phyloP scores from a whole-genome alignment of 53 echinoderm and acorn worm genomes.

The Crossaster papposus region DNA sequence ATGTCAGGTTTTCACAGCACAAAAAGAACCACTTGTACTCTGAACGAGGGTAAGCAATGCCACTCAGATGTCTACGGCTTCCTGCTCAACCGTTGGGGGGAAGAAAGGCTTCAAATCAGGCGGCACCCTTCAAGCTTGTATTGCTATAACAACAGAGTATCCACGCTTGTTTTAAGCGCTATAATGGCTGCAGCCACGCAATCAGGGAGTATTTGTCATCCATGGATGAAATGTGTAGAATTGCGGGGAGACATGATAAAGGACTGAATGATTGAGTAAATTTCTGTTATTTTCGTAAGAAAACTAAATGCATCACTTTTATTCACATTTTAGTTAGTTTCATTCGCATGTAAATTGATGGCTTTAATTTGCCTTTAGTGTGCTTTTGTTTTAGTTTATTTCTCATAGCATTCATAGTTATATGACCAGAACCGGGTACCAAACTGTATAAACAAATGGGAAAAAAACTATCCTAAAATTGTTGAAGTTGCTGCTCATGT shows the following conservation, averaged over 20 bases:
- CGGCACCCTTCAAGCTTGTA: neutral
- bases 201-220: neutral
- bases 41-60: constrained; percentile 16
- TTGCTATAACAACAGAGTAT: constrained; percentile 20
- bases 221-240: neutral
- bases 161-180: neutral
- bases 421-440: no score
- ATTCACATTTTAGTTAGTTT: no score
- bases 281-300: neutral
- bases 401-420: no score
- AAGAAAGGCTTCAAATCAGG: constrained; percentile 3
- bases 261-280: neutral
- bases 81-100: neutral
- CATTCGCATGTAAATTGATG: no score
- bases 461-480: no score
- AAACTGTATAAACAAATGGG: no score
- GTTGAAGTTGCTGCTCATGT: no score
- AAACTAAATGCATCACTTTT: neutral
- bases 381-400: no score
- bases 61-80: neutral
- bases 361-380: no score
- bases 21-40: constrained; percentile 33
- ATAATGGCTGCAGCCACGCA: neutral
- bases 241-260: neutral
- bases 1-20: constrained; percentile 2